Percentiles rank a stretch among this genome's conserved stretches.
phyloP scores from a whole-genome alignment of 2,888 invertebrate genomes.

The Notodonta ziczac region DNA sequence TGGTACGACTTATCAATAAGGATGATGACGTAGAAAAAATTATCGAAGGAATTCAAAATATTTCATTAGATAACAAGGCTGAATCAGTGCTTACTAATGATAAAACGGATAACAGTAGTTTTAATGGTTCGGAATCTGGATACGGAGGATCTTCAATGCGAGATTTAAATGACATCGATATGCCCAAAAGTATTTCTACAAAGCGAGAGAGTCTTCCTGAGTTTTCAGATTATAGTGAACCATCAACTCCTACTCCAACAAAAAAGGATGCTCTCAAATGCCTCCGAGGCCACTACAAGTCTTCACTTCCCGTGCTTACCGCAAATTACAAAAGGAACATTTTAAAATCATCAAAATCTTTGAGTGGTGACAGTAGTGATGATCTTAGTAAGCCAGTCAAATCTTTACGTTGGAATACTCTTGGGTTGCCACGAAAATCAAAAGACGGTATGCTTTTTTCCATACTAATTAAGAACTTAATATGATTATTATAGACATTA shows the following conservation, averaged over 20 bases:
- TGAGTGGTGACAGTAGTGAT: slow-evolving; percentile 41
- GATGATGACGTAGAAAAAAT: slow-evolving; percentile 34
- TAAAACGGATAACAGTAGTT: slow-evolving; percentile 53
- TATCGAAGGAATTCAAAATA: slow-evolving; percentile 40
- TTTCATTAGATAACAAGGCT: slow-evolving; percentile 40
- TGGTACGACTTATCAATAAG: slow-evolving; percentile 24
- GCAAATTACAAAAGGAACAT: slow-evolving; percentile 41
- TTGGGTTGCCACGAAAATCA: slow-evolving; percentile 53
- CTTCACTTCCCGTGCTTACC: slow-evolving; percentile 53
- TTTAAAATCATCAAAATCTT: slow-evolving; percentile 56
- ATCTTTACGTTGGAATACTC: slow-evolving; percentile 65
- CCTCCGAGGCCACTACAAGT: slow-evolving; percentile 42
- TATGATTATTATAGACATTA: slow-evolving; percentile 6
- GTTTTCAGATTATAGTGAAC: slow-evolving; percentile 19
- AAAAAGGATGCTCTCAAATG: slow-evolving; percentile 5
- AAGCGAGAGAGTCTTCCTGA: slow-evolving; percentile 15
- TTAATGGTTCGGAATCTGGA: slow-evolving; percentile 63
- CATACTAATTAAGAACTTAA: slow-evolving; percentile 5
- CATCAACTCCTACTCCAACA: slow-evolving; percentile 11
- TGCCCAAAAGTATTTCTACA: slow-evolving; percentile 26
- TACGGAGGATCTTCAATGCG: slow-evolving; percentile 57
- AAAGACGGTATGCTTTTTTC: slow-evolving; percentile 41
- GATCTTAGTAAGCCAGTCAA: slow-evolving; percentile 51
- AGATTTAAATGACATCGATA: slow-evolving; percentile 48
- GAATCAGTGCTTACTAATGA: slow-evolving; percentile 30